These are phyloP conservation scores for Platalea minor DNA, from an alignment of 2,797 vertebrate species.

Conservation along the genomic window DNA sequence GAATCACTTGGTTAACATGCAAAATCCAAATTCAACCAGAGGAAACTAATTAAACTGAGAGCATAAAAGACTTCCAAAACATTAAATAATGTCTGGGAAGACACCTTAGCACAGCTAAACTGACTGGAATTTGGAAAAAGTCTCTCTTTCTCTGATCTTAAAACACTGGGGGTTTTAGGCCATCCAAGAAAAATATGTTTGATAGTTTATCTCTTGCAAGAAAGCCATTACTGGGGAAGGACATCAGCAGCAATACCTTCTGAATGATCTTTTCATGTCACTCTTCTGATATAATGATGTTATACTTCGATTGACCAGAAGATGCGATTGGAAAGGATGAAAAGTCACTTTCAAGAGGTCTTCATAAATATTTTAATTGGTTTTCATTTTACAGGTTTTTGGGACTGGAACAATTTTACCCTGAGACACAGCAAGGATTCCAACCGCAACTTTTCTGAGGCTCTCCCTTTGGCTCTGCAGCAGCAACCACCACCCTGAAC, in stretches of 20 bases:
- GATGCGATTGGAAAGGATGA: neutral
- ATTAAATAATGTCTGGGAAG: neutral
- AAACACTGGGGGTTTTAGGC: neutral
- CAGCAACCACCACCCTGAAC: neutral
- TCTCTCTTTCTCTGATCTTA: neutral
- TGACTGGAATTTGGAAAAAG: neutral
- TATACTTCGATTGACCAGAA: neutral
- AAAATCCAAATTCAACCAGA: neutral
- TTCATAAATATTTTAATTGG: neutral
- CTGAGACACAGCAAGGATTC: neutral
- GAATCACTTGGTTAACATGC: constrained; percentile 19
- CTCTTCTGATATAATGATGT: neutral
- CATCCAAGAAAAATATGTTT: neutral
- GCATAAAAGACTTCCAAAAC: neutral
- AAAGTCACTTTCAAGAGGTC: neutral
- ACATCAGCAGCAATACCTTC: neutral
- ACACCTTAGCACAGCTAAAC: neutral
- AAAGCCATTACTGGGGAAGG: neutral
- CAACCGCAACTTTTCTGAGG: neutral
- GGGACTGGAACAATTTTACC: neutral
- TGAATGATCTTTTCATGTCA: neutral
- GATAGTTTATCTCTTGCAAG: neutral
- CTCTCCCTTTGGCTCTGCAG: neutral
- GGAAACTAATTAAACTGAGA: constrained; percentile 24
- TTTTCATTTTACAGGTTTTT: neutral